phyloP scores from a whole-genome alignment of 2,888 invertebrate genomes.

The Cheilosia impressa region DNA sequence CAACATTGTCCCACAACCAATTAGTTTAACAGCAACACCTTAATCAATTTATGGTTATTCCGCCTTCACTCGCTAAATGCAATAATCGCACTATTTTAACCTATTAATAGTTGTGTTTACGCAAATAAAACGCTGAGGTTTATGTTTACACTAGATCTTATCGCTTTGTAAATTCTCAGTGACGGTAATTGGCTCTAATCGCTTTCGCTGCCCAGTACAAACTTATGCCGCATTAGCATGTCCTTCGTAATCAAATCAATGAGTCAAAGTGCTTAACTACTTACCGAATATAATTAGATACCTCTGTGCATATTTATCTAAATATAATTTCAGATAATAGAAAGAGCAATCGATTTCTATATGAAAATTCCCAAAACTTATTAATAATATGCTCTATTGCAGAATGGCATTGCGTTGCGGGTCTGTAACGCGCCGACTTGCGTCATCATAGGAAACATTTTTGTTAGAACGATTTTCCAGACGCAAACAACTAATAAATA shows the following conservation, averaged over 20 bases:
- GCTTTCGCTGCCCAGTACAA: conserved; percentile 14
- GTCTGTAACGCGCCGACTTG: conserved; percentile 1
- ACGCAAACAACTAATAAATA: neutral
- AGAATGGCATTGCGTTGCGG: neutral
- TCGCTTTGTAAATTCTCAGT: conserved; percentile 32
- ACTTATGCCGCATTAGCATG: conserved; percentile 41
- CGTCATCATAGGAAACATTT: neutral
- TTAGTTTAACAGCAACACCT: conserved; percentile 9
- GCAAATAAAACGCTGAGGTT: conserved; percentile 32
- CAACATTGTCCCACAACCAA: conserved; percentile 46
- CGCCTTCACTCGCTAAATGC: conserved; percentile 21
- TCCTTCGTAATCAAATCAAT: conserved; percentile 28
- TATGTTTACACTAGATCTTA: conserved; percentile 31
- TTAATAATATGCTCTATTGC: neutral
- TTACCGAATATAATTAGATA: conserved; percentile 4
- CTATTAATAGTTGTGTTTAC: conserved; percentile 30
- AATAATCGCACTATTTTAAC: conserved; percentile 23
- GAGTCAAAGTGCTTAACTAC: conserved; percentile 27
- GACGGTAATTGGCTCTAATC: conserved; percentile 45
- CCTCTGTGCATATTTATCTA: neutral
- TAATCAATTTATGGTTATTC: conserved; percentile 20
- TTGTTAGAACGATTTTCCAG: neutral
- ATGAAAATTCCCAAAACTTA: neutral
- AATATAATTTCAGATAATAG: conserved; percentile 22
- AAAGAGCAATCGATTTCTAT: conserved; percentile 9